Base-by-base conservation (phyloP, 2,113 vertebrate species). In the Chaenocephalus aceratus region DNA sequence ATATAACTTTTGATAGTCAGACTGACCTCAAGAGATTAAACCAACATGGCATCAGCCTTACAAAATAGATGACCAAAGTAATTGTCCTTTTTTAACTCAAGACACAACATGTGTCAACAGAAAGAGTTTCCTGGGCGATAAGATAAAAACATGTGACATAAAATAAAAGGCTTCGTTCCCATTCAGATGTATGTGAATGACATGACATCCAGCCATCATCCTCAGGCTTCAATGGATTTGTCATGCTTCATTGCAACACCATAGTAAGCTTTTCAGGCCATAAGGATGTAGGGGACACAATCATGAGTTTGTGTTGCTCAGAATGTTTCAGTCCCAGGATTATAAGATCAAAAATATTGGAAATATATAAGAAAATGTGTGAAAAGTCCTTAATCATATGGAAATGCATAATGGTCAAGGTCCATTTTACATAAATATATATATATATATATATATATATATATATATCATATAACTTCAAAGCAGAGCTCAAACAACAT, bases 221-320 rank as follows among this genome's bases (percentile, higher is more conserved):
- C 45, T 52, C 14, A 48, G 53, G 63, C 69, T 63, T 44, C 2
- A 49, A 30, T 56, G 57, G 26, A 74, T 72, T 76, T 1, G 10
- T 69, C 74, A 74, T 69, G 56, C 70, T 90, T 57, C 72, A 64
- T 82, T 77, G 71, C 71, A 3, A 72, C 71, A 84, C 81, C 68
- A 76, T 71, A 75, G 64, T 45, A 66, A 86, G 82, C 78, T 86
- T 92, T 91, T 93, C 80, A 80, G 85, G 80, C 77, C 82, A 75
- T 12, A 64, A 49, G 51, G 36, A 53, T 69, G 57, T 13, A 66
- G 14, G 49, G n/a, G 15, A 65, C 86, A 91, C 86, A 93, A 86
- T 36, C 75, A 54, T 48, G 52, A 83, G 71, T 86, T 92, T 93
- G 86, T 94, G 57, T 77, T 12, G 60, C 48, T 41, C 36, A 72